Evolutionary conservation across 2,797 vertebrate genomes (phyloP), one percentile per base, ranked within the genome.

Genomic region (Hippoglossus hippoglossus): DNA sequence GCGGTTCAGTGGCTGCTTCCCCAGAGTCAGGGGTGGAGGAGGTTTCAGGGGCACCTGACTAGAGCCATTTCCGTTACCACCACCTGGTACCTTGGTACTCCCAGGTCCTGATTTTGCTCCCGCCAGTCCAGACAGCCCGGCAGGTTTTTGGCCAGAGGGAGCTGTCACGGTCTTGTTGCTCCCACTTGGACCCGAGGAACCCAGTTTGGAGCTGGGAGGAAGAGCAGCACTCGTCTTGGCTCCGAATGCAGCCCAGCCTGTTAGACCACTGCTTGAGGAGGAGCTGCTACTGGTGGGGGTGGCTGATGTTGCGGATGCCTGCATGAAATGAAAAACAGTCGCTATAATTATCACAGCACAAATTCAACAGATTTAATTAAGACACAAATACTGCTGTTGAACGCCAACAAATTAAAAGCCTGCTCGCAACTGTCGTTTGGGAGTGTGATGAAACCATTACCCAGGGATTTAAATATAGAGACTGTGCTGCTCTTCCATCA

Each of bases 191-290:
- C 93, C 87, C 1, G 96, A 82, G 24, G 96, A 93, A 79, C 94
- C 95, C 69, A 97, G 79, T 88, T 99, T 99, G 79, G 96, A 83
- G 80, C 93, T 90, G 44, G 95, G 92, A 4, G 96, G 93, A 53
- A 94, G 93, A 25, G 96, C 90, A 54, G 96, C 93, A 54, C 91
- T 95, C 2, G 96, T 97, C 93, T 99, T 99, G 83, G 97, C 97
- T 44, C 94, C 96, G 80, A 99, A 98, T 6, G 97, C 98, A 56
- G 98, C 97, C 98, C 98, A 99, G 61, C 97, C 98, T 8, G 96
- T 97, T 39, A 99, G 96, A 67, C 96, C 97, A 66, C 96, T 97
- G 34, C 95, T 89, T 47, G 95, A 93, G 31, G 97, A 95, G 50
- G 97, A 94, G 68, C 80, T 92, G 75, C 93, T 89, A 87, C 82